Conservation (phyloP, 2,888 invertebrate genomes). For the Apomyelois bistriatella region DNA sequence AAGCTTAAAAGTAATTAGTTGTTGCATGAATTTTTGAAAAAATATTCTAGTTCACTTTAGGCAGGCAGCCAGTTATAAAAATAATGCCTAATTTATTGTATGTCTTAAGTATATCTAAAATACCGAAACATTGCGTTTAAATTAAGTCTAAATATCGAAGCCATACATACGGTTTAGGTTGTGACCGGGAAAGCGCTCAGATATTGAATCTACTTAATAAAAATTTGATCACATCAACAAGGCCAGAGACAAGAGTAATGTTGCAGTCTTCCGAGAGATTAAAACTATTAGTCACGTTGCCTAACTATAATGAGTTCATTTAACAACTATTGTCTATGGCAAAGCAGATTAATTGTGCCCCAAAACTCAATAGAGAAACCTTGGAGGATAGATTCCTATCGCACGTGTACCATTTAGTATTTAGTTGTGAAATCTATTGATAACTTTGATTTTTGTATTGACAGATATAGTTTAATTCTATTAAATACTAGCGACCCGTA, state of each 20-base stretch:
- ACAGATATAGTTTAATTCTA: background rate
- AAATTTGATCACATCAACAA: background rate
- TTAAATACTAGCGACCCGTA: too few relatives aligned
- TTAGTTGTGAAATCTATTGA: background rate
- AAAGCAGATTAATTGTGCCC: background rate
- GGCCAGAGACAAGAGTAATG: background rate
- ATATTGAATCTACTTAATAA: background rate
- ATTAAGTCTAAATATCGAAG: too few relatives aligned
- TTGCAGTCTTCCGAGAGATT: background rate
- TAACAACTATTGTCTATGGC: slow-evolving; percentile 5
- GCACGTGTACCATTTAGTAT: background rate
- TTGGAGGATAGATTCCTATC: slow-evolving; percentile 1
- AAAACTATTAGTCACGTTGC: slow-evolving; percentile 4
- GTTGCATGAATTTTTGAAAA: too few relatives aligned
- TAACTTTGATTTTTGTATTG: background rate
- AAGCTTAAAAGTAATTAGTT: too few relatives aligned
- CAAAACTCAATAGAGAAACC: background rate
- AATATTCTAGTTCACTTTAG: too few relatives aligned
- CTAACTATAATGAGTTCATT: slow-evolving; percentile 6
- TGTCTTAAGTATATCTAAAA: too few relatives aligned
- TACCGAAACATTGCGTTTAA: too few relatives aligned
- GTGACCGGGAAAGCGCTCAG: background rate
- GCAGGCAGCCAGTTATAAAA: too few relatives aligned
- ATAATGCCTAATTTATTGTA: too few relatives aligned
- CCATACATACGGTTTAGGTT: too few relatives aligned